Evolutionary conservation across 2,888 invertebrate species (phyloP).

Genomic region (Diaphora mendica): DNA sequence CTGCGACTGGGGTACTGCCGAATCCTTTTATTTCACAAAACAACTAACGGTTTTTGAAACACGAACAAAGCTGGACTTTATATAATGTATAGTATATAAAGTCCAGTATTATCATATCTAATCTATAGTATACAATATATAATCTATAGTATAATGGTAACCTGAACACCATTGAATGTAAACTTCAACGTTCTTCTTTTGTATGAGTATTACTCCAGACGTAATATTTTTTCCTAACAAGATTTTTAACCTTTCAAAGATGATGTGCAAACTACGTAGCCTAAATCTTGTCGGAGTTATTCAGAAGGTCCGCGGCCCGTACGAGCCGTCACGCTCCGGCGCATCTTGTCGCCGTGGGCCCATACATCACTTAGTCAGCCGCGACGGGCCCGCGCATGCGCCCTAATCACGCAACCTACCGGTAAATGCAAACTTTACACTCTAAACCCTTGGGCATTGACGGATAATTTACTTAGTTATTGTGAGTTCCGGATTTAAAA

Average conservation of each 20-base stretch:
- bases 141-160: background rate
- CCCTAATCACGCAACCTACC: slow-evolving; percentile 40
- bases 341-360: slow-evolving; percentile 51
- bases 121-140: too few species aligned
- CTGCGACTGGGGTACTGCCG: too few species aligned
- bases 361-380: slow-evolving; percentile 61
- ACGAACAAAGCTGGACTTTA: too few species aligned
- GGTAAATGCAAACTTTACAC: slow-evolving; percentile 58
- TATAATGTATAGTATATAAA: too few species aligned
- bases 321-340: slow-evolving; percentile 57
- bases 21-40: too few species aligned
- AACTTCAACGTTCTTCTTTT: background rate
- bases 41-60: too few species aligned
- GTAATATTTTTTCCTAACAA: slow-evolving; percentile 8
- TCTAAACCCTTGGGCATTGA: slow-evolving; percentile 57
- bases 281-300: slow-evolving; percentile 45
- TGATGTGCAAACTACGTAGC: slow-evolving; percentile 29
- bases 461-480: slow-evolving; percentile 58
- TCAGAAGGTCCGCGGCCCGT: slow-evolving; percentile 37
- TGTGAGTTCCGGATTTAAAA: slow-evolving; percentile 46
- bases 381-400: slow-evolving; percentile 55
- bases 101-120: too few species aligned
- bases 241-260: slow-evolving; percentile 12
- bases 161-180: background rate
- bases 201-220: background rate